phyloP scores from a whole-genome alignment of 2,888 invertebrate species.

The Epinotia demarniana region DNA sequence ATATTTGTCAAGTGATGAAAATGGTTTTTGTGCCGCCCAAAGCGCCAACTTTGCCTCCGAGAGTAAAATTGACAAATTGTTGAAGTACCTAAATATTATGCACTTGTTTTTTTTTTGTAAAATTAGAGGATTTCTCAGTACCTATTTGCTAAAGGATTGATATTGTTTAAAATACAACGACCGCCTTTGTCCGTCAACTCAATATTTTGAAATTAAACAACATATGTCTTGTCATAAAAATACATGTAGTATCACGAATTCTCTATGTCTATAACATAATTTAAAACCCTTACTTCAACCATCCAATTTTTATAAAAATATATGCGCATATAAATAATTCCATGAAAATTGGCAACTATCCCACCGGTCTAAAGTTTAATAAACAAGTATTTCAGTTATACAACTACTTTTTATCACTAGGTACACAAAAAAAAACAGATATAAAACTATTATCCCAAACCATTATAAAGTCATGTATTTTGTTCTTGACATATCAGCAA shows the following conservation, averaged over 20 bases:
- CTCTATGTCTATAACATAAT: not conserved
- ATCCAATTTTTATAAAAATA: not conserved
- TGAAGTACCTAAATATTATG: no score
- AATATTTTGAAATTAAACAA: not conserved
- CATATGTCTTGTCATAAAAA: not conserved
- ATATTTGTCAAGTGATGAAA: no score
- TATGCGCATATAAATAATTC: not conserved
- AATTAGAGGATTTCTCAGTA: no score
- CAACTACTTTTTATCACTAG: not conserved
- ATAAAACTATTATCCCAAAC: not conserved
- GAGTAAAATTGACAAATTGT: no score
- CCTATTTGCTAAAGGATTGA: no score
- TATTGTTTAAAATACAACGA: no score
- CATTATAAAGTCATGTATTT: not conserved
- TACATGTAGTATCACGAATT: slow-evolving; percentile 34
- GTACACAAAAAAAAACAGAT: not conserved
- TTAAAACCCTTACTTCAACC: not conserved
- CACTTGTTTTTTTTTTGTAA: no score
- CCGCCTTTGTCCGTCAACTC: no score
- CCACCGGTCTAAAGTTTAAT: not conserved
- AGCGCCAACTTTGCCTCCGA: no score
- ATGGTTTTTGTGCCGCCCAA: no score
- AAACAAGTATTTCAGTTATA: not conserved
- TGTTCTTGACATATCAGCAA: no score
- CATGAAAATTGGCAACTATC: not conserved